Evolutionary conservation across 2,888 invertebrate genomes (phyloP).

Genomic region (Drosophila leonis): DNA sequence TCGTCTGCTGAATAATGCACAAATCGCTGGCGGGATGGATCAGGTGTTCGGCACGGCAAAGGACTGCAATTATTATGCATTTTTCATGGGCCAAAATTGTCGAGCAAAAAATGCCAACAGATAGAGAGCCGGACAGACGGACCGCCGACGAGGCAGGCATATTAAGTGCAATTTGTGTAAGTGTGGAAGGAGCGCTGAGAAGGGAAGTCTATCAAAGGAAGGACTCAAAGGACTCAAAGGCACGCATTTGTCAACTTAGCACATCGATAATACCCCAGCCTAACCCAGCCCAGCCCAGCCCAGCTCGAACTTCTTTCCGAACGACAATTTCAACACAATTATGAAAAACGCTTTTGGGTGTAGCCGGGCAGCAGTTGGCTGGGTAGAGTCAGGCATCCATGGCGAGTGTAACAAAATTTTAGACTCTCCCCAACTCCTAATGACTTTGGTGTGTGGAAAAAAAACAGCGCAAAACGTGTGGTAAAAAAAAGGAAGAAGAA

Average conservation of each 20-base stretch:
- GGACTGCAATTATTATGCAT: slow-evolving; percentile 64
- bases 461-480: slow-evolving; percentile 15
- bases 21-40: slow-evolving; percentile 20
- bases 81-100: slow-evolving; percentile 65
- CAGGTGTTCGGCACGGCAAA: background rate
- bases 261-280: slow-evolving; percentile 63
- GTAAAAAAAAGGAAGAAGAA: slow-evolving; percentile 20
- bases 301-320: background rate
- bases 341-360: slow-evolving; percentile 60
- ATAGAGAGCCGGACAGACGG: slow-evolving; percentile 10
- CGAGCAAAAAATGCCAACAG: slow-evolving; percentile 49
- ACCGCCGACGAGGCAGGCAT: slow-evolving; percentile 22
- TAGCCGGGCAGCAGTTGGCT: background rate
- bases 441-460: slow-evolving; percentile 36
- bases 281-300: background rate
- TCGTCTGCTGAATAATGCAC: slow-evolving; percentile 5
- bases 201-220: background rate
- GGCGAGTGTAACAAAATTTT: slow-evolving; percentile 6
- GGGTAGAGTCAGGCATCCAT: background rate
- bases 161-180: slow-evolving; percentile 57
- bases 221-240: slow-evolving; percentile 6
- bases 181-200: background rate
- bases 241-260: slow-evolving; percentile 74
- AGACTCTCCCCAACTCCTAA: slow-evolving; percentile 14
- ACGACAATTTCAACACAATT: slow-evolving; percentile 61